Evolutionary conservation across 2,888 invertebrate species (phyloP).

Genomic region (Mallateleia sp.): DNA sequence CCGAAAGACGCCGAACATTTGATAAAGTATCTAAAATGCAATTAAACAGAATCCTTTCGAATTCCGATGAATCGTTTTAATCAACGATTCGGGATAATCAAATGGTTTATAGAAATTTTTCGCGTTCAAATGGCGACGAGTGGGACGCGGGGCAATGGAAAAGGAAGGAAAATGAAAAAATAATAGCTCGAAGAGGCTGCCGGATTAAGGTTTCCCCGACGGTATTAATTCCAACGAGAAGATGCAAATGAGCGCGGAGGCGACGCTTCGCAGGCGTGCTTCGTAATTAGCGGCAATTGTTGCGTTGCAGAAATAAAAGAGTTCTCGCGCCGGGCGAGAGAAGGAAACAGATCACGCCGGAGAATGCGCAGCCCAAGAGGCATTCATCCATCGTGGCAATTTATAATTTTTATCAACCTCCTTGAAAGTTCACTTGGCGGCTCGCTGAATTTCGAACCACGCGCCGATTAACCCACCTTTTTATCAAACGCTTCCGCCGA

Average conservation of each 20-base stretch:
- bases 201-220: too few relatives aligned
- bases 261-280: constrained; percentile 39
- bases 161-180: constrained; percentile 31
- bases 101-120: constrained; percentile 49
- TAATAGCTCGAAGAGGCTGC: constrained; percentile 30
- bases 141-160: background rate
- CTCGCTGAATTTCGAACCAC: background rate
- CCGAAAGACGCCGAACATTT: constrained; percentile 20
- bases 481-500: constrained; percentile 6
- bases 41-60: constrained; percentile 38
- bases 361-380: background rate
- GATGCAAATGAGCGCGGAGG: constrained; percentile 75
- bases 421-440: background rate
- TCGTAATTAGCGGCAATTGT: constrained; percentile 76
- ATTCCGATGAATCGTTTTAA: constrained; percentile 59
- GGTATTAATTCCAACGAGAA: constrained; percentile 68
- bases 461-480: constrained; percentile 30
- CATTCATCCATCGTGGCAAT: constrained; percentile 27
- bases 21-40: constrained; percentile 39
- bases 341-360: constrained; percentile 2
- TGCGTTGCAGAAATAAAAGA: constrained; percentile 1
- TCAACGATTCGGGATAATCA: constrained; percentile 43
- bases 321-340: background rate
- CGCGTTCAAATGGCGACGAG: constrained; percentile 2
- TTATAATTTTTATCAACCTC: constrained; percentile 38